Evolutionary conservation across 2,797 vertebrate species (phyloP), one percentile per base, ranked within the genome.

Genomic region (Emys orbicularis): DNA sequence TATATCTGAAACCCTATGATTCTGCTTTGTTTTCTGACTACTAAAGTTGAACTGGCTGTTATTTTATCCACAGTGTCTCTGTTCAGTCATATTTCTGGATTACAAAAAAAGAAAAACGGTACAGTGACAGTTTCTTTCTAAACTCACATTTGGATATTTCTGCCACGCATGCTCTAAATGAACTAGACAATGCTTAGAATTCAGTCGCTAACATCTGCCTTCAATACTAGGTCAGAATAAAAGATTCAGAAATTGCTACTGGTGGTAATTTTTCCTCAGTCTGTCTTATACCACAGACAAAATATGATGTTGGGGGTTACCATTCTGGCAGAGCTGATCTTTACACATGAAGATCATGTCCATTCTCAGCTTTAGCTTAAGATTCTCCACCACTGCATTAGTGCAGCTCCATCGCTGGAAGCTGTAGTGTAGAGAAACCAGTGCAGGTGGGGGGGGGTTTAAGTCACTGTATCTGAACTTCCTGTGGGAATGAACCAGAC

Each of bases 301-400:
- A 41, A 56, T 27, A 56, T 2, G 79, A 54, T 54, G 27, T 27
- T 56, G 25, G 90, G 65, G 83, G 90, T 74, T 93, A 37, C 61
- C 34, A n/a, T 95, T 90, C 86, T 88, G 96, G 94, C 90, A 96
- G 77, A 92, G 94, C 77, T 37, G 34, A 37, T 68, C n/a, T 72
- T 72, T 5, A 68, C 19, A 68, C n/a, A 68, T 11, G 16, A 37
- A 37, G n/a, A 72, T 72, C 18, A 23, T 41, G 65, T 72, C 65
- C 19, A 23, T 21, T 10, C 18, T 37, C n/a, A 37, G n/a, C 9
- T 68, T 37, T 68, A 34, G n/a, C 19, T 68, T 68, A 37, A 68
- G 3, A 34, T 61, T 61, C 31, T 15, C 59, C 15, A 61, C 65
- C 16, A 10, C 18, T 68, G 16, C 16, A 8, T 34, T 21, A 23